phyloP scores from a whole-genome alignment of 1,140 invertebrate species.

The Piezodorus guildinii region DNA sequence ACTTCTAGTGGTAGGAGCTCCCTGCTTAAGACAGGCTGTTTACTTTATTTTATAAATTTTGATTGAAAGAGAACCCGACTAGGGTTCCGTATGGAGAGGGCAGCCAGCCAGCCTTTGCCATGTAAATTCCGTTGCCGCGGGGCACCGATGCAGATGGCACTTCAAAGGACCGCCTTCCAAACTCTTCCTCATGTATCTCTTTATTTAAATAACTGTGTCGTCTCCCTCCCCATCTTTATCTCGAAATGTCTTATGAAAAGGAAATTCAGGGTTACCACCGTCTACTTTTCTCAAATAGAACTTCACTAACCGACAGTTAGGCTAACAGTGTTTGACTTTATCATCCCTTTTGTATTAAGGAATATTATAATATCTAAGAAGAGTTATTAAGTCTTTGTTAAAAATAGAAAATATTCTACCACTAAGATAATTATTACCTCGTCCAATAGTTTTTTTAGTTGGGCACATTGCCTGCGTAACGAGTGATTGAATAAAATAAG shows the following conservation, averaged over 20 bases:
- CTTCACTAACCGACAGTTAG: too few relatives aligned
- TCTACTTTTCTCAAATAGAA: neutral
- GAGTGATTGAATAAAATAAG: too few relatives aligned
- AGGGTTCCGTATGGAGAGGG: neutral
- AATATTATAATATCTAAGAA: too few relatives aligned
- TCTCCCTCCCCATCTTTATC: neutral
- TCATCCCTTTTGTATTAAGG: too few relatives aligned
- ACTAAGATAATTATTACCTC: too few relatives aligned
- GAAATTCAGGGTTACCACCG: neutral
- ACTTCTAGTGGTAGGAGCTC: neutral
- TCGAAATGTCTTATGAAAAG: conserved; percentile 5
- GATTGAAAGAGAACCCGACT: neutral
- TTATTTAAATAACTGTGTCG: conserved; percentile 8
- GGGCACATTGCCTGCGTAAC: too few relatives aligned
- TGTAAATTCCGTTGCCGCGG: neutral
- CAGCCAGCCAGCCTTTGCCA: neutral
- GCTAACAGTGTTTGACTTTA: too few relatives aligned
- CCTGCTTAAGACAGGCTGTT: conserved; percentile 1
- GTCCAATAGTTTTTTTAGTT: too few relatives aligned
- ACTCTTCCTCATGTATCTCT: conserved; percentile 5
- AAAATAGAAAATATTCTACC: too few relatives aligned
- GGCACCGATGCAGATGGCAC: conserved; percentile 3
- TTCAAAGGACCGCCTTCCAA: neutral
- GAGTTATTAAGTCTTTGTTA: too few relatives aligned
- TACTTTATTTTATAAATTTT: conserved; percentile 6